Base-by-base conservation (phyloP, 2,888 invertebrate species). In the Hydrotaea diabolus region DNA sequence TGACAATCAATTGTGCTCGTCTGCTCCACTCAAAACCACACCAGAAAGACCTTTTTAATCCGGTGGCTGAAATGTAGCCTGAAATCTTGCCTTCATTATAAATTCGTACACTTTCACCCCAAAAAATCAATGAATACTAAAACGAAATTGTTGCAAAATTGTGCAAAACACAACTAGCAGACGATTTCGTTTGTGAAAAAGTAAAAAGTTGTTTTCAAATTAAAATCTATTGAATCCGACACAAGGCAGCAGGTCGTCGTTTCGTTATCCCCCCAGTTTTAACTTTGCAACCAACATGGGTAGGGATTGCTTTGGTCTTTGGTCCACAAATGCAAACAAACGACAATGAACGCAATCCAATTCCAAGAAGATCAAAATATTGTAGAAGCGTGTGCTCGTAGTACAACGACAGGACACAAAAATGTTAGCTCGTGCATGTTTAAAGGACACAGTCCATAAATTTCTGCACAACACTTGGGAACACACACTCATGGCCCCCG, bases 381-480 rank as follows among this genome's bases (percentile, higher is more conserved):
- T n/a, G n/a, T n/a, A 21, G 55, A 55, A 17, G 9, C 55, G 17
- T 21, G 21, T 11, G n/a, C n/a, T n/a, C n/a, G n/a, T n/a, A n/a
- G n/a, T n/a, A n/a, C n/a, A n/a, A 55, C 21, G 2, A 39, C 9
- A 9, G 39, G 1, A 39, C 9, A 39, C 39, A 39, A n/a, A 2
- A 49, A 49, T 49, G 49, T 49, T 49, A 49, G 49, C 13, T 43
- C 13, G 39, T 39, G 39, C 21, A 7, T 55, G 17, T 55, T 26
- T 26, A 59, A 26, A 59, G 59, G 59, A 59, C 59, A 59, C 59
- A 59, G 59, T 59, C 59, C 59, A 59, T 59, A 59, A 59, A 59
- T 59, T 59, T 59, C 26, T 59, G 23, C 59, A 23, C 26, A 59
- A 55, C 9, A 19, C 9, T 55, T 13, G 8, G 13, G n/a, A 8